Evolutionary conservation across 2,113 vertebrate genomes (phyloP).

Genomic region (Saimiri boliviensis): DNA sequence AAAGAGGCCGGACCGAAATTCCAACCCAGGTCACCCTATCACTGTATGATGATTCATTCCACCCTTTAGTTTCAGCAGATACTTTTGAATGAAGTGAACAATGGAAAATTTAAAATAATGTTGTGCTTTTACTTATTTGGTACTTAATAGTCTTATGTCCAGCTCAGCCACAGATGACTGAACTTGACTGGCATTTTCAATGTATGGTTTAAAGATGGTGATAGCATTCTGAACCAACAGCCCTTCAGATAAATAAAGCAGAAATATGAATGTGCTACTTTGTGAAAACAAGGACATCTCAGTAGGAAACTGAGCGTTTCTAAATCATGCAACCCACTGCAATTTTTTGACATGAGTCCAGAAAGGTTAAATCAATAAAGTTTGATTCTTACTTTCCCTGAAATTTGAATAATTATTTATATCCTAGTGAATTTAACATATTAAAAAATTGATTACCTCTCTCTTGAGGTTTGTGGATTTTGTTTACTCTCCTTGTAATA

Average conservation of each 20-base stretch:
- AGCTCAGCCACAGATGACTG: neutral
- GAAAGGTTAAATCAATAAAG: conserved; percentile 24
- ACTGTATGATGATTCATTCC: neutral
- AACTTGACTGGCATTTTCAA: neutral
- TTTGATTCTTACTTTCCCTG: conserved; percentile 15
- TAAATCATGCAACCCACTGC: neutral
- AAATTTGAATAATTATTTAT: conserved; percentile 44
- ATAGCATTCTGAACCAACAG: neutral
- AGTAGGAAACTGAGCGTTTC: neutral
- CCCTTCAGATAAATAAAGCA: neutral
- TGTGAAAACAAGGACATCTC: neutral
- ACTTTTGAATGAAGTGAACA: neutral
- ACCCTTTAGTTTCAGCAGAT: neutral
- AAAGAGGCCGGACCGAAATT: neutral
- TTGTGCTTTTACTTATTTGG: neutral
- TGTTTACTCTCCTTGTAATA: neutral
- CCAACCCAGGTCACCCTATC: neutral
- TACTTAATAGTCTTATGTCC: neutral
- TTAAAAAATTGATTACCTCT: conserved; percentile 13
- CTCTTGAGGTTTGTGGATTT: neutral
- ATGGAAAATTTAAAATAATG: neutral
- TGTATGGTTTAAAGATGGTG: neutral
- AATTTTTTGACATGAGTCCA: neutral
- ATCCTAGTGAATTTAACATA: neutral
- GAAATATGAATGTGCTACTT: neutral